These are phyloP conservation scores for Microchrysa polita DNA, from an alignment of 2,888 invertebrate genomes.

Conservation along the genomic window DNA sequence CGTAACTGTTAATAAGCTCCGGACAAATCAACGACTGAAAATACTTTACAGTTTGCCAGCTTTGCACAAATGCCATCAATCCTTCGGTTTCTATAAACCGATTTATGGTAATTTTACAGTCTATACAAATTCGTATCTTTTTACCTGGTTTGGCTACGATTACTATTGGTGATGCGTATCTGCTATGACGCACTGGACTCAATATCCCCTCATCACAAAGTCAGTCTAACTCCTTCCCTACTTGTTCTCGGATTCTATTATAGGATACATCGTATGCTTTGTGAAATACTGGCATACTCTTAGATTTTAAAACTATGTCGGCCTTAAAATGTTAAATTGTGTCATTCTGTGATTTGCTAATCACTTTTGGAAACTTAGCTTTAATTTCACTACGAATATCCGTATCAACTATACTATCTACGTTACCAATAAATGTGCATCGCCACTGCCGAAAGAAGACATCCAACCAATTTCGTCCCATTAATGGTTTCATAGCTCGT, in stretches of 20 bases:
- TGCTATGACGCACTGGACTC: conserved; percentile 50
- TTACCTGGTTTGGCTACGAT: conserved; percentile 55
- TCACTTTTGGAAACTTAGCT: too few species aligned
- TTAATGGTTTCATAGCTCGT: too few species aligned
- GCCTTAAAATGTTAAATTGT: too few species aligned
- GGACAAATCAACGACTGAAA: conserved; percentile 51
- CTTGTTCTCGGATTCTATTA: conserved; percentile 50
- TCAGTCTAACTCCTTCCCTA: conserved; percentile 51
- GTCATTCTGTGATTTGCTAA: too few species aligned
- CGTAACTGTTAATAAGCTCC: conserved; percentile 53
- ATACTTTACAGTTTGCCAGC: conserved; percentile 52
- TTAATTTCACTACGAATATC: too few species aligned
- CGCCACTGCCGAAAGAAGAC: too few species aligned
- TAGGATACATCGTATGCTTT: conserved; percentile 53
- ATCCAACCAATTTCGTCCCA: too few species aligned
- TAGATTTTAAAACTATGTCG: too few species aligned
- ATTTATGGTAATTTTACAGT: conserved; percentile 55
- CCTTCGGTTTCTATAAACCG: conserved; percentile 50
- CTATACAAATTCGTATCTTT: conserved; percentile 55
- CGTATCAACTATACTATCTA: too few species aligned
- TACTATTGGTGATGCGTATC: conserved; percentile 56
- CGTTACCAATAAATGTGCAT: too few species aligned
- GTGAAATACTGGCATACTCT: conserved; percentile 50
- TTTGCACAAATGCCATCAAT: conserved; percentile 55
- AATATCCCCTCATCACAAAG: conserved; percentile 51